Evolutionary conservation across 2,797 vertebrate species (phyloP), one percentile per base, ranked within the genome.

Genomic region (Hemitrygon akajei): DNA sequence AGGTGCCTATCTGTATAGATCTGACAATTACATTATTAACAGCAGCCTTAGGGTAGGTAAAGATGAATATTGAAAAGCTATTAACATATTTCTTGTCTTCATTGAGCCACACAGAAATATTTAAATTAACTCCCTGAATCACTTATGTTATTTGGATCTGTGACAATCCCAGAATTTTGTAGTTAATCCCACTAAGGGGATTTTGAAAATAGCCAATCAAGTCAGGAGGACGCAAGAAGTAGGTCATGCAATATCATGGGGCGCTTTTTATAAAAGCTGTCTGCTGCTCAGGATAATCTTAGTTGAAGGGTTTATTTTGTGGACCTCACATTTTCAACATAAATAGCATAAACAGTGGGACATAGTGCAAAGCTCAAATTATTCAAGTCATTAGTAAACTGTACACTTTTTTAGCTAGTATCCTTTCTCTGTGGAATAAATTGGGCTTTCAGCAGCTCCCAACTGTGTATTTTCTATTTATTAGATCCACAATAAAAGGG

Each of bases 401-500:
- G 82, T 60, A n/a, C 60, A 87, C 34, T 47, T 92, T 75, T 73
- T 92, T 40, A 14, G 69, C 6, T 2, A 30, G 40, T 58, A 56
- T 87, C 47, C 37, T 27, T 16, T 58, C 37, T 40, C 73, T 14
- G 25, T 93, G 91, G 22, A 93, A 93, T 93, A 93, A 93, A 76
- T 27, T 58, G 91, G 69, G 40, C 40, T 76, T 58, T 75, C 71
- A 56, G 73, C 27, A 18, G 91, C 14, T 93, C 91, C 91, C 71
- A 76, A 20, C 18, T 47, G 69, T 30, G 37, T 76, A 93, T 75
- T 93, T 93, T 93, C 47, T 76, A 93, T 93, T 76, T 76, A 93
- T 93, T 93, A 47, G 47, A 47, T 93, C 71, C 37, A 76, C 37
- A 73, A 73, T 75, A 92, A 92, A 75, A 93, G 91, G 69, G 58